phyloP scores from a whole-genome alignment of 2,113 vertebrate genomes.

The Motacilla alba region DNA sequence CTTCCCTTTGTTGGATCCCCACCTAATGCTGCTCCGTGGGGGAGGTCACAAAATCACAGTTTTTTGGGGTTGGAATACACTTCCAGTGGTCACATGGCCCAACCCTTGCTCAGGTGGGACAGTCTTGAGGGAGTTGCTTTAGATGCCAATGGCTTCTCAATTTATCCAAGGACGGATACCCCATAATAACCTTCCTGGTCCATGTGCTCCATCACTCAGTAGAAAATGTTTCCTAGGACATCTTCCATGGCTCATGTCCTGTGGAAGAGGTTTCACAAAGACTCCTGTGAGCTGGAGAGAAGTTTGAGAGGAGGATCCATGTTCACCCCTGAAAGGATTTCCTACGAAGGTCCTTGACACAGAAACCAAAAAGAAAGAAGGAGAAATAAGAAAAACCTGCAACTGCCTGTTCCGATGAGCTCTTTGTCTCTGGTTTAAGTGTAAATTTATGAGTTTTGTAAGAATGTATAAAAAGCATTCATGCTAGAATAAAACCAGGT shows the following conservation, averaged over 20 bases:
- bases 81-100: background rate
- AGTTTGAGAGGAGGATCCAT: background rate
- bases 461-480: background rate
- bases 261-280: background rate
- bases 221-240: background rate
- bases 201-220: background rate
- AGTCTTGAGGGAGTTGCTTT: background rate
- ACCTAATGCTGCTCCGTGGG: accelerated
- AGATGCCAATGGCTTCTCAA: accelerated
- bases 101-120: no score
- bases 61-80: background rate
- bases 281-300: background rate
- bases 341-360: background rate
- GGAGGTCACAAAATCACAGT: background rate
- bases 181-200: background rate
- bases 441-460: background rate
- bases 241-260: no score
- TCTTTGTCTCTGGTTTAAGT: background rate
- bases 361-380: background rate
- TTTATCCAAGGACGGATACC: no score
- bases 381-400: background rate
- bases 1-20: accelerated
- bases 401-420: background rate
- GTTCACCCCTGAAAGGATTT: background rate
- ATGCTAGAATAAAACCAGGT: background rate